Percentiles rank a stretch among this genome's conserved stretches.
Evolutionary conservation across 2,113 vertebrate genomes (phyloP).

Genomic region (Trochalopteron elliotii): DNA sequence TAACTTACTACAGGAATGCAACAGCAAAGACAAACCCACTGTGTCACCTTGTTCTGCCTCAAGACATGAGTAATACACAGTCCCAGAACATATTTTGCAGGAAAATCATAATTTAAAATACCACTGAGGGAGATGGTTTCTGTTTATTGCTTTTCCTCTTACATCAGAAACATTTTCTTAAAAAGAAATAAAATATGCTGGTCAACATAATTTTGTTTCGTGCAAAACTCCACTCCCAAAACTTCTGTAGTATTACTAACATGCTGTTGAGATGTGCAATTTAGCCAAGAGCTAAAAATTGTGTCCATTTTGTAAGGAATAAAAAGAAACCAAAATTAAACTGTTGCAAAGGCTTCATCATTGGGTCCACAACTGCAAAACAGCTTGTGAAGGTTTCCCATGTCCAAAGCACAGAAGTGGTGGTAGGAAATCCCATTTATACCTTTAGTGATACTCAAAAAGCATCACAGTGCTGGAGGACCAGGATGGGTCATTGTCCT

Average conservation of each 20-base stretch:
- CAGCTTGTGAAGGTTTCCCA: neutral
- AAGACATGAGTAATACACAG: neutral
- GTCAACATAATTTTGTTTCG: neutral
- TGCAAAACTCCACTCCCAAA: neutral
- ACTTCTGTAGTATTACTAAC: neutral
- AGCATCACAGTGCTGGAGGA: neutral
- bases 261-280: neutral
- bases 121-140: neutral
- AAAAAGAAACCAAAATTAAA: neutral
- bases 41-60: neutral
- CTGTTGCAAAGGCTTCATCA: neutral
- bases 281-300: neutral
- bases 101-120: neutral
- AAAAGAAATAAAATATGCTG: neutral
- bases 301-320: neutral
- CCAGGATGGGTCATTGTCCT: neutral
- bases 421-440: neutral
- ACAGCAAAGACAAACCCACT: neutral
- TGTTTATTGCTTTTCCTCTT: neutral
- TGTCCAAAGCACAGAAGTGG: neutral
- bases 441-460: neutral
- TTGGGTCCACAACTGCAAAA: neutral
- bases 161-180: neutral
- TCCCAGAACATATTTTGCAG: neutral
- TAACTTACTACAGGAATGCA: fast-evolving